Conservation (phyloP, 2,113 vertebrate species). For the Sialia sialis region DNA sequence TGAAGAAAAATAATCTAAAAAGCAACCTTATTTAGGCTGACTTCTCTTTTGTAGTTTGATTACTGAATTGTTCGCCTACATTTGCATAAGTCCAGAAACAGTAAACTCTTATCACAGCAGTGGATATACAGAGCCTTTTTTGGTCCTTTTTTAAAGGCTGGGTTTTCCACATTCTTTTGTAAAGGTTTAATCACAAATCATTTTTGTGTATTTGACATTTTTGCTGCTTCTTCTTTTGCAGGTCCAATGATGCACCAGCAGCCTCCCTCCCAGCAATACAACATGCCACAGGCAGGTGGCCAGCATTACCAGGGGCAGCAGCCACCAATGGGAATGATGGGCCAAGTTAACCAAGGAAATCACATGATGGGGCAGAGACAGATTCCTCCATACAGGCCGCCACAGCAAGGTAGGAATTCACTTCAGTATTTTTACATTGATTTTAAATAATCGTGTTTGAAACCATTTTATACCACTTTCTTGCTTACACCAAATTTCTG, state of each 20-base stretch:
- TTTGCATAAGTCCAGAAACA: not conserved
- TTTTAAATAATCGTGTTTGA: not conserved
- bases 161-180: not conserved
- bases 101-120: not conserved
- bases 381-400: slow-evolving; percentile 96
- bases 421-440: not conserved
- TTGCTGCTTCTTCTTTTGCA: slow-evolving; percentile 28
- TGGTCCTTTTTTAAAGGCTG: not conserved
- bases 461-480: not conserved
- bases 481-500: not conserved
- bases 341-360: slow-evolving; percentile 93
- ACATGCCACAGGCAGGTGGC: slow-evolving; percentile 89
- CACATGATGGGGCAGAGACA: slow-evolving; percentile 98
- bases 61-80: not conserved
- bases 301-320: slow-evolving; percentile 98
- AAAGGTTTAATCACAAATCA: not conserved
- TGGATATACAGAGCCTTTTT: not conserved
- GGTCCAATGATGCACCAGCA: slow-evolving; percentile 99
- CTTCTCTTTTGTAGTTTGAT: not conserved
- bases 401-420: slow-evolving; percentile 89
- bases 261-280: slow-evolving; percentile 94
- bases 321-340: slow-evolving; percentile 96
- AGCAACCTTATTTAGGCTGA: not conserved
- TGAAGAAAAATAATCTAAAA: not conserved
- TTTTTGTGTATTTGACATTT: not conserved